Evolutionary conservation across 2,113 vertebrate genomes (phyloP).

Genomic region (Microcebus murinus): DNA sequence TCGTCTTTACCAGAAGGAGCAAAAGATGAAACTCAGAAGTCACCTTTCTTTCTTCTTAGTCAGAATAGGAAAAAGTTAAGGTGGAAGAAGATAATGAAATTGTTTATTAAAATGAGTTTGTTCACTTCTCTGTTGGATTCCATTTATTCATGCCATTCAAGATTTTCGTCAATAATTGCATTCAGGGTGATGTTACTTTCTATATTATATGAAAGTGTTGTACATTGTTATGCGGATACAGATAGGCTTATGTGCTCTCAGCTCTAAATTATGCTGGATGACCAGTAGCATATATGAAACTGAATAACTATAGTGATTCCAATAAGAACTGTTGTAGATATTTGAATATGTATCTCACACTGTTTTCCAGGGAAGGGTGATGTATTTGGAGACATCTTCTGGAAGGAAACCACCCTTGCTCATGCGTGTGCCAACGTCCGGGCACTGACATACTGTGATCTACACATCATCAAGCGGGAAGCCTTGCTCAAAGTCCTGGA

Average conservation of each 20-base stretch:
- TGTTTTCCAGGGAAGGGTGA: constrained; percentile 95
- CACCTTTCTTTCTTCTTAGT: not conserved
- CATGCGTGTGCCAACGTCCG: constrained; percentile 96
- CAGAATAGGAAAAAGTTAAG: constrained; percentile 1
- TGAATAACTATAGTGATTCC: not conserved
- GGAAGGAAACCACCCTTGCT: constrained; percentile 96
- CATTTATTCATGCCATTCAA: not conserved
- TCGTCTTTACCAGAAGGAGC: not conserved
- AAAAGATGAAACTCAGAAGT: not conserved
- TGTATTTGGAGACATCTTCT: constrained; percentile 98
- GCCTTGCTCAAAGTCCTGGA: constrained; percentile 97
- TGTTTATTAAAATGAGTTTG: not conserved
- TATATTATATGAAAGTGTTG: not conserved
- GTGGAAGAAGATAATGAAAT: constrained; percentile 32
- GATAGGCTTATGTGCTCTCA: not conserved
- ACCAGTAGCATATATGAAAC: not conserved
- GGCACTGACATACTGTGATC: constrained; percentile 96
- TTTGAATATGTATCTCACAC: constrained; percentile 17
- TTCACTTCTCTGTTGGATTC: not conserved
- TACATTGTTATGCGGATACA: not conserved
- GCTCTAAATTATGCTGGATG: not conserved
- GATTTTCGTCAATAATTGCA: not conserved
- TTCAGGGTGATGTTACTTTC: not conserved
- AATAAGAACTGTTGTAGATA: not conserved
- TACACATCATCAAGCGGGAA: constrained; percentile 96